Percentiles rank a stretch among this genome's conserved stretches.
Conservation (phyloP, 2,797 vertebrate species). For the Falco rusticolus region DNA sequence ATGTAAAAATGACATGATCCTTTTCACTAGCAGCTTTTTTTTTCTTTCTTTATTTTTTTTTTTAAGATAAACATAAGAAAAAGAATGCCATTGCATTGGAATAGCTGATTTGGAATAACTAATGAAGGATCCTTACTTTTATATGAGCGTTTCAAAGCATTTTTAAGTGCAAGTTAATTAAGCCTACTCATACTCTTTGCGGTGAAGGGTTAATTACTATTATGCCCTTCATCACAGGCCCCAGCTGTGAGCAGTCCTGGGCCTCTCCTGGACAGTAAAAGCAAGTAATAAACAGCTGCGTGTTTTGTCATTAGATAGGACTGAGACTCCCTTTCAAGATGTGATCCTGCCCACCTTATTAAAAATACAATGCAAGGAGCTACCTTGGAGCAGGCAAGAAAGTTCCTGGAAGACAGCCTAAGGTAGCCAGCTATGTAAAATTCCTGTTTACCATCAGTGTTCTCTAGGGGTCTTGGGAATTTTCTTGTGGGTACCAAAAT, state of each 20-base stretch:
- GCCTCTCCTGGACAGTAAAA: neutral
- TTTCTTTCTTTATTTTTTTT: neutral
- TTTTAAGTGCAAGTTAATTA: conserved; percentile 11
- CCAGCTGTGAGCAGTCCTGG: neutral
- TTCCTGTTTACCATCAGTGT: neutral
- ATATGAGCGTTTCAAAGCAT: neutral
- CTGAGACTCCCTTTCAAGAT: neutral
- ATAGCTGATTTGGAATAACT: neutral
- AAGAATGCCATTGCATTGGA: neutral
- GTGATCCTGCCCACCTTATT: neutral
- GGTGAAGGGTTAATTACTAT: neutral
- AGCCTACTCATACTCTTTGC: neutral
- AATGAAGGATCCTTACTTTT: neutral
- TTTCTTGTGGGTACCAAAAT: neutral
- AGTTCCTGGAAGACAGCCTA: neutral
- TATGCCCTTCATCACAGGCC: neutral
- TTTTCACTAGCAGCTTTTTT: neutral
- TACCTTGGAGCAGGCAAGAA: neutral
- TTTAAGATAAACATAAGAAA: neutral
- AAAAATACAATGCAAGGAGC: neutral
- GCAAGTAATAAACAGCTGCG: neutral
- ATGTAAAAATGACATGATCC: neutral
- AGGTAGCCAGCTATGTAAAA: neutral
- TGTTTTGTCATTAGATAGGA: neutral
- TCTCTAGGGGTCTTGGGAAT: neutral